A percentile compares a stretch with the other conserved stretches of the same genome.
These are phyloP conservation scores for Petrolisthes manimaculis DNA, from an alignment of 2,888 invertebrate genomes.

Conservation along the genomic window DNA sequence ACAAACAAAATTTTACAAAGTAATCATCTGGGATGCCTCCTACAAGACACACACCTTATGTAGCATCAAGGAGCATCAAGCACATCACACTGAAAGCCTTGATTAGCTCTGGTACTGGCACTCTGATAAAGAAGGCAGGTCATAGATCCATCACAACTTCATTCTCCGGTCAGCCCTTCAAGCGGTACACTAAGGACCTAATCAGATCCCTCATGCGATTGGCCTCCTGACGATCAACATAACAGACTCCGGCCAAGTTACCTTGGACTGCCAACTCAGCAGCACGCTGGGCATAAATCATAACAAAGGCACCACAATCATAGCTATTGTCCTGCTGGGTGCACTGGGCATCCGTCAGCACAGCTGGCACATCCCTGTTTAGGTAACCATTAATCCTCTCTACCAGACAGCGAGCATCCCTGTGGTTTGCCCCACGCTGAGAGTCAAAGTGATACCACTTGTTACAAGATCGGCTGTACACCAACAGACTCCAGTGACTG, in stretches of 20 bases:
- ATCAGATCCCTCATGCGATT: slow-evolving; percentile 56
- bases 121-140: slow-evolving; percentile 22
- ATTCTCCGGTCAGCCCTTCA: slow-evolving; percentile 37
- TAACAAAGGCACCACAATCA: slow-evolving; percentile 91
- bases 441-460: slow-evolving; percentile 86
- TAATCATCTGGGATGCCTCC: background rate
- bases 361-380: slow-evolving; percentile 40
- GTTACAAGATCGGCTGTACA: slow-evolving; percentile 88
- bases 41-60: slow-evolving; percentile 8
- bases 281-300: slow-evolving; percentile 83
- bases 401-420: slow-evolving; percentile 62
- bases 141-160: background rate
- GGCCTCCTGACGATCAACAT: slow-evolving; percentile 57
- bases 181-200: slow-evolving; percentile 51
- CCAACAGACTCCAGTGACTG: slow-evolving; percentile 90
- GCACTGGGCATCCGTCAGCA: slow-evolving; percentile 70
- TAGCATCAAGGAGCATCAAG: slow-evolving; percentile 26
- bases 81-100: slow-evolving; percentile 1
- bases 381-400: slow-evolving; percentile 57
- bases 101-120: slow-evolving; percentile 18
- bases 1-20: slow-evolving; percentile 17
- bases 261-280: slow-evolving; percentile 73
- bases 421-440: slow-evolving; percentile 76
- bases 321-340: slow-evolving; percentile 83
- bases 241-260: slow-evolving; percentile 41